Evolutionary conservation across 2,888 invertebrate genomes (phyloP), one percentile per base, ranked within the genome.

Genomic region (Boloria selene): DNA sequence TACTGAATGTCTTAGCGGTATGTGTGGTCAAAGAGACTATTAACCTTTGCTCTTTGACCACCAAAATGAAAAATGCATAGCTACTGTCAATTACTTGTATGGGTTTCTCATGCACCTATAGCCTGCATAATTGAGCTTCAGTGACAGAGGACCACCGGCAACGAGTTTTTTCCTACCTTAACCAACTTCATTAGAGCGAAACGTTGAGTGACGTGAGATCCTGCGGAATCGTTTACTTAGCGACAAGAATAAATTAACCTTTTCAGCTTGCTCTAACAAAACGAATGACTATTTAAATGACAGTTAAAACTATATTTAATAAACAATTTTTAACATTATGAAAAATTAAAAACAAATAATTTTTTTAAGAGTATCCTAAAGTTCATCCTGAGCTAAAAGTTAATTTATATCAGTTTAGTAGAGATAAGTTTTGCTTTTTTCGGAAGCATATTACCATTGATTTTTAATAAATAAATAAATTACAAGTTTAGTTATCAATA

Each of bases 141-240:
- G 70, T 71, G 73, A 70, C 73, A 70, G 68, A 64, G 69, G 90
- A 88, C 90, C 90, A 90, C 91, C 89, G 83, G 85, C 79, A 83
- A 77, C 75, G 88, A 75, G 74, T 90, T 91, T 90, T 90, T 88
- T 83, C 85, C 45, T 58, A 58, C 44, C 59, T 67, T 61, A 80
- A 76, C 79, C 75, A 78, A 80, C 83, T 83, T 87, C 88, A 86
- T 88, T 87, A 87, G 79, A 74, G 73, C 75, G 74, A 79, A 79
- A 78, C 78, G 76, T 77, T 82, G 79, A 82, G 79, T 82, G 85
- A 83, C 84, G 82, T 81, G 81, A 72, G 77, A 75, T 64, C 58
- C 76, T 75, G 75, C 74, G 75, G 67, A 62, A 73, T 71, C 68
- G 69, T 70, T 69, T 62, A 56, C 38, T 61, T 51, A 52, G 64